phyloP scores from a whole-genome alignment of 1,140 invertebrate genomes.

The Trichomalopsis sarcophagae region DNA sequence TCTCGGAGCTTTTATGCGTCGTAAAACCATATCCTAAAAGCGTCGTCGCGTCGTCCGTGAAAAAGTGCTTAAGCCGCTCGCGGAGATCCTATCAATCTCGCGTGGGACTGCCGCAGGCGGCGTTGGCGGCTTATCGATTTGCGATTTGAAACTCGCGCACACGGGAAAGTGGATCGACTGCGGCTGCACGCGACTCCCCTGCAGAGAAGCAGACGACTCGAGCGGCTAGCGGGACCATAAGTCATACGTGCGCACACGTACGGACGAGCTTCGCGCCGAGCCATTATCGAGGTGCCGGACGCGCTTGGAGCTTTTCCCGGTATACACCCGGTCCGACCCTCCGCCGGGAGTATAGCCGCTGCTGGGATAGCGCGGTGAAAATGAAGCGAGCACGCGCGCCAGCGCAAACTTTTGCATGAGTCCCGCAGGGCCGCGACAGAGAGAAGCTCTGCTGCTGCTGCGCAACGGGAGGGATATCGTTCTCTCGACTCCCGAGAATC shows the following conservation, averaged over 20 bases:
- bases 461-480: background rate
- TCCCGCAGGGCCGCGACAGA: slow-evolving; percentile 8
- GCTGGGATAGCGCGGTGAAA: background rate
- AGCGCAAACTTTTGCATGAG: background rate
- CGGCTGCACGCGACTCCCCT: background rate
- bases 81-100: slow-evolving; percentile 7
- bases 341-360: background rate
- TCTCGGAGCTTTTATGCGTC: background rate
- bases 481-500: background rate
- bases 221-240: background rate
- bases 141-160: slow-evolving; percentile 11
- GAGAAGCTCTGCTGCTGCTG: background rate
- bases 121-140: background rate
- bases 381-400: background rate
- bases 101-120: background rate
- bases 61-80: background rate
- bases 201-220: background rate
- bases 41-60: background rate
- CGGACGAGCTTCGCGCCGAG: background rate
- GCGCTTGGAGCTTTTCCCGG: background rate
- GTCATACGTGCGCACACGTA: background rate
- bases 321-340: background rate
- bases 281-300: background rate
- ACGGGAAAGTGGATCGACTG: background rate
- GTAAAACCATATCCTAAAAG: slow-evolving; percentile 12